Conservation (phyloP, 2,797 vertebrate genomes). For the Tamandua tetradactyla region DNA sequence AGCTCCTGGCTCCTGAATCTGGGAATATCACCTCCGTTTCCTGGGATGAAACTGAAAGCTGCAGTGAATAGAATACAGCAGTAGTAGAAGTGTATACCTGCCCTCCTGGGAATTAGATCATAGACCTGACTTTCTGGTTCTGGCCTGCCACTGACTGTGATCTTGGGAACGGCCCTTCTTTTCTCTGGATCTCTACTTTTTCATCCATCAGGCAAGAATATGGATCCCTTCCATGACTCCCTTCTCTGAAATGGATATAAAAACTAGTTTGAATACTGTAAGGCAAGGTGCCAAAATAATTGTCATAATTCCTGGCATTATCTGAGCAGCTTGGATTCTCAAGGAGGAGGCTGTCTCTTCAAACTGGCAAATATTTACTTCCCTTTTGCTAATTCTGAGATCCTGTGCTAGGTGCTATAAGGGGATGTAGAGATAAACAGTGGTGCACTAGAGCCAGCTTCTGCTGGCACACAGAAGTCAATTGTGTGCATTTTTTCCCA, state of each 20-base stretch:
- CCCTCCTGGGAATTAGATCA: background rate
- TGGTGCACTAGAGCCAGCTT: background rate
- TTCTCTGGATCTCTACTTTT: background rate
- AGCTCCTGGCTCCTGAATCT: background rate
- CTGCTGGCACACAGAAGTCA: background rate
- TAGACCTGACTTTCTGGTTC: background rate
- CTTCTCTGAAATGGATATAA: background rate
- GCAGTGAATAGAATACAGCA: background rate
- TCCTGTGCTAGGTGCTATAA: background rate
- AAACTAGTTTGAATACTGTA: slow-evolving; percentile 30
- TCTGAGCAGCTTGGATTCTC: background rate
- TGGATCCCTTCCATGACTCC: background rate
- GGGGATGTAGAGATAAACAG: background rate
- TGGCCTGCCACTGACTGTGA: background rate
- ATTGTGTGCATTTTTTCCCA: background rate
- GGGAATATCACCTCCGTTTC: background rate
- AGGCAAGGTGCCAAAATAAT: slow-evolving; percentile 6
- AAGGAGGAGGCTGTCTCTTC: background rate
- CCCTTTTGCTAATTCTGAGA: slow-evolving; percentile 1
- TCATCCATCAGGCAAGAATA: background rate
- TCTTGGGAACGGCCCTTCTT: background rate
- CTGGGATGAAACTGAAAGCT: background rate
- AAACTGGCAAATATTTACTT: background rate
- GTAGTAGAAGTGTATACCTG: background rate
- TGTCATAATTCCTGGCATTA: background rate